Conservation (phyloP, 2,797 vertebrate species). For the Mionectes olivaceus region DNA sequence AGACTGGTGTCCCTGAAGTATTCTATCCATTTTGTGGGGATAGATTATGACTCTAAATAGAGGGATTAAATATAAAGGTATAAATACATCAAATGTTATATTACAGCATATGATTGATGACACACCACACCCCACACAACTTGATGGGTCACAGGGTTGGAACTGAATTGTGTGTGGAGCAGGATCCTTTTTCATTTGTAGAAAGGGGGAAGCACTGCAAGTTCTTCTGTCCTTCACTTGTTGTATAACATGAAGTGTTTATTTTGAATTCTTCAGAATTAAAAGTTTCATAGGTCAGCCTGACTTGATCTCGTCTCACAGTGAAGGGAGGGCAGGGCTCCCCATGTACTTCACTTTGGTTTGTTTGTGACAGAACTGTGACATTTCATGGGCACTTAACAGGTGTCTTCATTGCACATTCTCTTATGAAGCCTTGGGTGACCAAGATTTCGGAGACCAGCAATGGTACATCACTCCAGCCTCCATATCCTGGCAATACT, state of each 20-base stretch:
- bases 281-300: background rate
- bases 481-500: background rate
- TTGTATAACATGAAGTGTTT: background rate
- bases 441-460: background rate
- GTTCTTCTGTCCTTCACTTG: background rate
- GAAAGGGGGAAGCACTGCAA: background rate
- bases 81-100: background rate
- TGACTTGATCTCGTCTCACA: background rate
- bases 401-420: background rate
- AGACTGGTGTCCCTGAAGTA: background rate
- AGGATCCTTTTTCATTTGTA: background rate
- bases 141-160: background rate
- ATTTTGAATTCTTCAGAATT: background rate
- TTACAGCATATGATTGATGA: background rate
- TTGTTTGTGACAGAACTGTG: background rate
- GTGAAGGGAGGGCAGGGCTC: background rate
- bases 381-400: background rate
- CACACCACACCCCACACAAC: fast-evolving
- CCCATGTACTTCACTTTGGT: background rate
- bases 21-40: background rate
- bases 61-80: background rate
- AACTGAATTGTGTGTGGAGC: background rate
- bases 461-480: background rate
- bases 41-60: background rate
- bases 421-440: background rate